These are phyloP conservation scores for Dryococelus australis DNA, from an alignment of 2,888 invertebrate genomes.

Conservation along the genomic window DNA sequence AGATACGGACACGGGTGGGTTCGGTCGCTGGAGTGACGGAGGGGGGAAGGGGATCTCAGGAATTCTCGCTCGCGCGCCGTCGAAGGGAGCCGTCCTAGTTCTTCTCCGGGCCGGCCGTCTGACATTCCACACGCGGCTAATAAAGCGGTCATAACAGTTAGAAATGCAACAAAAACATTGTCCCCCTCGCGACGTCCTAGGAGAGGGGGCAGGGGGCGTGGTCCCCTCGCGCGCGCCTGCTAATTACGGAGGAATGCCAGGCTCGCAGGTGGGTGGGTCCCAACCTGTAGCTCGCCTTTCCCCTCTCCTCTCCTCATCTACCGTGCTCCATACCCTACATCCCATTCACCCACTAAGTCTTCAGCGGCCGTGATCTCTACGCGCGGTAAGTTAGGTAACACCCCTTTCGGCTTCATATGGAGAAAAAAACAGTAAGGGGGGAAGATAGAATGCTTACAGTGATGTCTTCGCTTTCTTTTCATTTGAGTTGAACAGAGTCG, in stretches of 20 bases:
- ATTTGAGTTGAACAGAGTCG: no score
- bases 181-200: background rate
- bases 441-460: no score
- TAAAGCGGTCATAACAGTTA: slow-evolving; percentile 11
- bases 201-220: no score
- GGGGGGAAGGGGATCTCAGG: no score
- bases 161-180: slow-evolving; percentile 16
- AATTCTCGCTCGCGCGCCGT: background rate
- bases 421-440: no score
- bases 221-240: background rate
- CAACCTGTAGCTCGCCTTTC: background rate
- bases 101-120: background rate
- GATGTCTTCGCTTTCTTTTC: no score
- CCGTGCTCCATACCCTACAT: background rate
- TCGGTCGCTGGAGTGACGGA: background rate
- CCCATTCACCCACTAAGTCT: background rate
- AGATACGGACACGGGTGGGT: background rate
- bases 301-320: background rate
- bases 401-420: no score
- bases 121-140: background rate
- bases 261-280: background rate
- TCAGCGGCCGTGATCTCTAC: no score
- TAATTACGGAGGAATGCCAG: slow-evolving; percentile 4
- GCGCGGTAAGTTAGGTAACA: no score
- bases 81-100: background rate